Conservation (phyloP, 2,113 vertebrate genomes). For the Oryctolagus cuniculus region mOryCun1.1 NC_091441.1:86450001-86450500, state of each 20-base stretch:
- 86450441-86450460: not conserved
- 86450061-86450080: not conserved
- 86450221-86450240: no score
- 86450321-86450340: not conserved
- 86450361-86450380: not conserved
- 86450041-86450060: not conserved
- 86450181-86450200: no score
- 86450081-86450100: not conserved
- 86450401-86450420: not conserved
- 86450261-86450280: not conserved
- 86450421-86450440: not conserved
- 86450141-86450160: not conserved
- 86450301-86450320: not conserved
- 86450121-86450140: not conserved
- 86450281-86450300: slow-evolving; percentile 38
- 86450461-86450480: not conserved
- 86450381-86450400: not conserved
- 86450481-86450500: not conserved
- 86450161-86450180: not conserved
- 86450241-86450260: no score
- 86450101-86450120: slow-evolving; percentile 2
- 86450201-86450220: no score
- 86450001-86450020: not conserved
- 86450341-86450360: not conserved
- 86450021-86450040: not conserved